Evolutionary conservation across 2,888 invertebrate genomes (phyloP), one percentile per base, ranked within the genome.

Genomic region (Drosophila histrio): DNA sequence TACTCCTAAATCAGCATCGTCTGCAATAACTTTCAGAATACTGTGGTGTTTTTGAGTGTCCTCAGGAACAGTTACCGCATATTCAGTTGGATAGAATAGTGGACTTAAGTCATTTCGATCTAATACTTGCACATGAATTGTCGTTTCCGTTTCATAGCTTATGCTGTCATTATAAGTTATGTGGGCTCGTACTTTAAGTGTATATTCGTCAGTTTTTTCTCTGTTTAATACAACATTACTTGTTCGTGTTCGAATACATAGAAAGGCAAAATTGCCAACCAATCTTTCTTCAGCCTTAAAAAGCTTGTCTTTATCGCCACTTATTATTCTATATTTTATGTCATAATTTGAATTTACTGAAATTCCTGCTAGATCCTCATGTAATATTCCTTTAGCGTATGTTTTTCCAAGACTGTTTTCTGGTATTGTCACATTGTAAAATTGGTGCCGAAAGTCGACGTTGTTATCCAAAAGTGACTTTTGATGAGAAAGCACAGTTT

Each of bases 241-340:
- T 64, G 98, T 96, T 90, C 97, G 94, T 73, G 97, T 98, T 87
- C 98, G 94, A 66, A 99, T 94, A 57, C 96, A 93, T 56, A 99
- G 93, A 92, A 99, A 99, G 91, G 97, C 97, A 93, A 98, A 98
- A 92, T 99, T 98, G 34, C 99, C 99, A 54, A 99, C 96, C 66
- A 95, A 93, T 65, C 95, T 94, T 82, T 97, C 96, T 91, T 98
- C 98, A 7, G 97, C 97, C 91, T 97, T 97, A 92, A 99, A 99
- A 90, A 98, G 96, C 90, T 96, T 96, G 89, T 97, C 96, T 54
- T 94, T 94, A 92, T 98, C 97, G 43, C 98, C 98, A 86, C 94
- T 94, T 17, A 96, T 94, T 90, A 99, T 97, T 89, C 96, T 96
- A 92, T 95, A 99, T 77, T 96, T 95, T 47, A 98, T 94, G 77